Evolutionary conservation across 2,888 invertebrate genomes (phyloP), one percentile per base, ranked within the genome.

Genomic region (Macrophya alboannulata): DNA sequence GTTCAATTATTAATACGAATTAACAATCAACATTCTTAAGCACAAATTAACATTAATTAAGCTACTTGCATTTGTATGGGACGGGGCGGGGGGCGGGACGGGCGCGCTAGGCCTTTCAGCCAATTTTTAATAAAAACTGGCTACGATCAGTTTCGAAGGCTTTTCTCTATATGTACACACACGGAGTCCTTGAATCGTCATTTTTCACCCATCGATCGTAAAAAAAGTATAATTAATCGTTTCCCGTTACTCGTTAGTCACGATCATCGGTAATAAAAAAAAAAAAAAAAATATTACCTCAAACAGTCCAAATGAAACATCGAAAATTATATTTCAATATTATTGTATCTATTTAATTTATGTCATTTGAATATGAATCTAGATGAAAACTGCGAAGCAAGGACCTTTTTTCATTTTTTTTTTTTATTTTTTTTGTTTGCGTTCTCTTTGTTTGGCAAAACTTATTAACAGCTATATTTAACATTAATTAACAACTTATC

Each of bases 401-500:
- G 88, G 88, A 90, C 86, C 88, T 88, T 87, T 89, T 43, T 31
- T 4, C 9, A 31, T 31, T 12, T 10, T 65, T 88, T 87, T 90
- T 21, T 4, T 9, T 21, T 43, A 43, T 43, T 43, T 43, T 40
- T 17, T 72, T 43, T 43, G 0, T 76, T 76, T 76, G 12, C 37
- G 31, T 40, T 71, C 31, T 48, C 21, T 31, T 59, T 79, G 4
- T 81, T 81, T 88, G 89, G 88, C 88, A 87, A 89, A 90, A 88
- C 85, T 87, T 87, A 88, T 89, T 88, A 88, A 87, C 86, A 87
- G 89, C 89, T 91, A 90, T 87, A 90, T 87, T 90, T 87, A 92
- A 90, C 90, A 90, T 90, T 90, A 89, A 89, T 86, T 90, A 92
- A 92, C 92, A 92, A 92, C 90, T 91, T 91, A 91, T 89, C 87